Evolutionary conservation across 2,113 vertebrate species (phyloP), one percentile per base, ranked within the genome.

Genomic region (Benitochromis conjunctus): DNA sequence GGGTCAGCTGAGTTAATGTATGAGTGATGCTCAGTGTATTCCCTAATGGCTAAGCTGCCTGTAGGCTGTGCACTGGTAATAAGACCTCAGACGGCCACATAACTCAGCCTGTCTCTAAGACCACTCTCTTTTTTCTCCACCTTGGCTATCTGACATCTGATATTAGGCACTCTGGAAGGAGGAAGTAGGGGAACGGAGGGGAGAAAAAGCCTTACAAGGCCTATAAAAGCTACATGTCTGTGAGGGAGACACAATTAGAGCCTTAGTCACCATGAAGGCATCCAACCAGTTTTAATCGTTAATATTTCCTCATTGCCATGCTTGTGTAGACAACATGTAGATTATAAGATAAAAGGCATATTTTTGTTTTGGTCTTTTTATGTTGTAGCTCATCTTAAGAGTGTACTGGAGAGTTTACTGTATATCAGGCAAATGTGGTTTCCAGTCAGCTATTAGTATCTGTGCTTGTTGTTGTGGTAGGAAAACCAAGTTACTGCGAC

Each of bases 1-100:
- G 66, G 62, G 66, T 94, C 89, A 92, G 83, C 89, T 94, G 91
- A 92, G 90, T 92, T 96, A 92, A 95, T 95, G 90, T 94, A 95
- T 94, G 90, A 95, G 92, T 51, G 86, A 95, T 88, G 90, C 89
- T 86, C 86, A 86, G 86, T 91, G 90, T 92, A 90, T 92, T 94
- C 92, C 91, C 95, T 88, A 91, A 94, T 95, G 93, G 86, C 36
- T 90, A 84, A 89, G 80, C 86, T 95, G 93, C 90, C 94, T 89
- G 92, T 89, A 91, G 94, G 91, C 90, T 89, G 88, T 83, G 81
- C 82, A 53, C 88, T 82, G 91, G 90, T 93, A 95, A 95, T 94
- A 94, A 94, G 94, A 93, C 86, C 85, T 86, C 74, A 89, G 91
- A 93, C 88, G 89, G 86, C 88, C 91, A 92, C 94, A 96, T 96